Percentiles rank a stretch among this genome's conserved stretches.
Evolutionary conservation across 1,140 invertebrate genomes (phyloP).

Genomic region (Drosophila novamexicana): DNA sequence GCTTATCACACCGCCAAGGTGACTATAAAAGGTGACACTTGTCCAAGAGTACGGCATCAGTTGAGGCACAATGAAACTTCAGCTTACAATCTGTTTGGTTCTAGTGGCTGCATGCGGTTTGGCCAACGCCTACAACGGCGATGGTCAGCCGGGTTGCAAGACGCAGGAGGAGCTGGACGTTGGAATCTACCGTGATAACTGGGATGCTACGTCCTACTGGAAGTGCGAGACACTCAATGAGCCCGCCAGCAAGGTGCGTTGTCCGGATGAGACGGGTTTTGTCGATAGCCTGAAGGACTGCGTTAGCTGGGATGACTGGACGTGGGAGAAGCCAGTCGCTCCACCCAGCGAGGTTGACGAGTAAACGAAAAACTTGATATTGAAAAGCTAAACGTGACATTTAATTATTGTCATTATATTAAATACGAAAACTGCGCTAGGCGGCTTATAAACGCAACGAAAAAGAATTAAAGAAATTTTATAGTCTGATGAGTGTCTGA

Average conservation of each 20-base stretch:
- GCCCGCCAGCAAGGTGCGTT: slow-evolving; percentile 44
- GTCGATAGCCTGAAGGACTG: slow-evolving; percentile 68
- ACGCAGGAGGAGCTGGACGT: slow-evolving; percentile 59
- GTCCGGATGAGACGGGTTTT: slow-evolving; percentile 56
- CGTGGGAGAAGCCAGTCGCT: slow-evolving; percentile 58
- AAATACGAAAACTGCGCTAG: slow-evolving; percentile 46
- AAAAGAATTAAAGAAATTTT: slow-evolving; percentile 15
- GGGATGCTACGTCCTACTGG: slow-evolving; percentile 73
- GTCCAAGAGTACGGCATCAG: slow-evolving; percentile 21
- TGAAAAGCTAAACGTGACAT: slow-evolving; percentile 31
- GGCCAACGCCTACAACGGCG: slow-evolving; percentile 45
- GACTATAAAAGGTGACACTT: slow-evolving; percentile 56
- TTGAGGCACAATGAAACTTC: slow-evolving; percentile 58
- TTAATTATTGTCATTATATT: slow-evolving; percentile 63
- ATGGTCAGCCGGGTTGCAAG: slow-evolving; percentile 67
- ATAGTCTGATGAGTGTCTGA: neutral
- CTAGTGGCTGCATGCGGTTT: slow-evolving; percentile 39
- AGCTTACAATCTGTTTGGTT: slow-evolving; percentile 49
- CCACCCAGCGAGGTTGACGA: slow-evolving; percentile 60
- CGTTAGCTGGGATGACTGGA: slow-evolving; percentile 67
- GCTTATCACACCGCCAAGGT: slow-evolving; percentile 23
- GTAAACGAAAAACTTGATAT: slow-evolving; percentile 22
- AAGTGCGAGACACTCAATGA: slow-evolving; percentile 57
- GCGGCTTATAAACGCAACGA: slow-evolving; percentile 40
- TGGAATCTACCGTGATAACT: slow-evolving; percentile 56